Conservation (phyloP, 1,140 invertebrate species). For the Euwallacea similis region DNA sequence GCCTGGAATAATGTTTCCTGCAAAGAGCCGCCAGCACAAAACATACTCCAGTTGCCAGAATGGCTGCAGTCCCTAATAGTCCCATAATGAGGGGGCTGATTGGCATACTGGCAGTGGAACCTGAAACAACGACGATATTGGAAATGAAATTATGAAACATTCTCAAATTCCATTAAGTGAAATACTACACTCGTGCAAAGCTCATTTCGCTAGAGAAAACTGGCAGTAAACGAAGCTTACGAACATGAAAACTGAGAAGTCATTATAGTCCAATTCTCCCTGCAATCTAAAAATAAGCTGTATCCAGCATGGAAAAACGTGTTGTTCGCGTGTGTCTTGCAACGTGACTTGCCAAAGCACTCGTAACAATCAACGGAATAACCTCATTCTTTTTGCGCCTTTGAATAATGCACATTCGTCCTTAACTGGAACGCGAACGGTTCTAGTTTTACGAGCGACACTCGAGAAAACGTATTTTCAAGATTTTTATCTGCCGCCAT, state of each 20-base stretch:
- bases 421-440: slow-evolving; percentile 13
- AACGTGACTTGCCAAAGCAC: slow-evolving; percentile 32
- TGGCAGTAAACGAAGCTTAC: no score
- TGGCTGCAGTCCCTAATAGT: slow-evolving; percentile 68
- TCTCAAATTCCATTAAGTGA: no score
- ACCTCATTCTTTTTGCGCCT: slow-evolving; percentile 26
- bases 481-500: neutral
- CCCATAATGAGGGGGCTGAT: slow-evolving; percentile 73
- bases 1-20: slow-evolving; percentile 48
- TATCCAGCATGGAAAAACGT: slow-evolving; percentile 23
- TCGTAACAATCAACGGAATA: slow-evolving; percentile 24
- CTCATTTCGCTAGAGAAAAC: no score
- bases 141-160: no score
- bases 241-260: slow-evolving; percentile 25
- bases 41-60: slow-evolving; percentile 70
- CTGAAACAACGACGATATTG: slow-evolving; percentile 46
- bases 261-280: slow-evolving; percentile 22
- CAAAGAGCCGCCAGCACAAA: slow-evolving; percentile 70
- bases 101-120: slow-evolving; percentile 59
- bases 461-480: slow-evolving; percentile 11
- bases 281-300: slow-evolving; percentile 32
- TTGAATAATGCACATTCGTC: slow-evolving; percentile 30
- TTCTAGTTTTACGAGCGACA: slow-evolving; percentile 19
- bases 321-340: slow-evolving; percentile 30
- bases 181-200: no score